Conservation (phyloP, 2,113 vertebrate species). For the Coracopsis vasa region DNA sequence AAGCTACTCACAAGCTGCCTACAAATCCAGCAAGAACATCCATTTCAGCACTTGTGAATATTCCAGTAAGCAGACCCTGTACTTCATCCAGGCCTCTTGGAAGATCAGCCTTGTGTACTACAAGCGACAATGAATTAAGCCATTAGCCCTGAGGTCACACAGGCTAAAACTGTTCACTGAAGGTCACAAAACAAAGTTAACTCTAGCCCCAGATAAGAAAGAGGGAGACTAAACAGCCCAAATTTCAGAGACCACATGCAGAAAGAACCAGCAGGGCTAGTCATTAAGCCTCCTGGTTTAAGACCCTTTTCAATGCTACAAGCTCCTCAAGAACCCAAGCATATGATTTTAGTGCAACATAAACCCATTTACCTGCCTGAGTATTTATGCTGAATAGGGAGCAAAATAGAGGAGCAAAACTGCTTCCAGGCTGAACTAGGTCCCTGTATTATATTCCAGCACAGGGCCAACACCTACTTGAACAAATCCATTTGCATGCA, state of each 20-base stretch:
- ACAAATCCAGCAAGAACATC: background rate
- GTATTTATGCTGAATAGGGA: background rate
- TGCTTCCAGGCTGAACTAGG: background rate
- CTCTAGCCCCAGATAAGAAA: background rate
- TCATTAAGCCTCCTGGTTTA: background rate
- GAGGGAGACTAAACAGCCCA: background rate
- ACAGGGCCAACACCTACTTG: background rate
- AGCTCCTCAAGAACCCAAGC: background rate
- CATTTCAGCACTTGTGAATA: background rate
- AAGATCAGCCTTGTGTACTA: background rate
- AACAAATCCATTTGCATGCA: background rate
- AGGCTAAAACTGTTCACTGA: background rate
- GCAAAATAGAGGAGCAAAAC: background rate
- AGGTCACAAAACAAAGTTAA: constrained; percentile 6
- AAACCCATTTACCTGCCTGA: background rate
- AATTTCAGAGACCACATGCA: background rate
- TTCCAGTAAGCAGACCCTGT: background rate
- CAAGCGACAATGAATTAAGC: background rate
- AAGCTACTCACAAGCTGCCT: background rate
- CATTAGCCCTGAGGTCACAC: background rate
- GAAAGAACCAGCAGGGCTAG: background rate
- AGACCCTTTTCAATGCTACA: background rate
- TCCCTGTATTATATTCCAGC: background rate
- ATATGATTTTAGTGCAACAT: background rate
- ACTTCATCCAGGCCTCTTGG: background rate